Evolutionary conservation across 2,888 invertebrate species (phyloP).

Genomic region (Sylvicola cinctus): DNA sequence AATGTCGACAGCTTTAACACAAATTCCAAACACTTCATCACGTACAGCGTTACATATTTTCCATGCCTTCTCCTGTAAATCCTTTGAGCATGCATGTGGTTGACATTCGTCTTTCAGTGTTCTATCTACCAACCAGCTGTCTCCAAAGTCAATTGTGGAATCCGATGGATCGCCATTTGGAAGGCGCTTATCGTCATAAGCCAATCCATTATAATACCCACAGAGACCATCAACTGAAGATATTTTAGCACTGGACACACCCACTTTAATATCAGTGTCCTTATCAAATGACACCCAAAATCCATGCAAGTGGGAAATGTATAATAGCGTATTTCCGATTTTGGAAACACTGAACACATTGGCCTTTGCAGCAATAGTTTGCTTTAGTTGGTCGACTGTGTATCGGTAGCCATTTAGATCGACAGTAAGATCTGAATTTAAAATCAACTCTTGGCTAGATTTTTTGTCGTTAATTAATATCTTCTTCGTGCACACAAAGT

Average conservation of each 20-base stretch:
- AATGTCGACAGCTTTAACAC: constrained; percentile 38
- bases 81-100: constrained; percentile 35
- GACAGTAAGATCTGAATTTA: constrained; percentile 38
- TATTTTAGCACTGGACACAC: constrained; percentile 38
- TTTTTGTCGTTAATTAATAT: constrained; percentile 36
- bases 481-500: constrained; percentile 34
- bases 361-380: constrained; percentile 18
- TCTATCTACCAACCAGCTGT: constrained; percentile 44
- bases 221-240: constrained; percentile 58
- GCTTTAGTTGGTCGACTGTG: constrained; percentile 19
- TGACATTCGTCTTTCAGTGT: constrained; percentile 31
- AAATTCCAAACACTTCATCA: constrained; percentile 41
- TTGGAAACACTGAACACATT: constrained; percentile 41
- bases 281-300: constrained; percentile 53
- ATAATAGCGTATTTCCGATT: constrained; percentile 45
- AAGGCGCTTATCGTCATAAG: constrained; percentile 44
- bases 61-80: constrained; percentile 41
- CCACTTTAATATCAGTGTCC: constrained; percentile 47
- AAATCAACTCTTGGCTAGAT: constrained; percentile 28
- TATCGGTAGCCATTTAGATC: constrained; percentile 43
- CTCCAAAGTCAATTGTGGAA: constrained; percentile 49
- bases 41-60: constrained; percentile 45
- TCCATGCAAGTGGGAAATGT: constrained; percentile 46
- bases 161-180: constrained; percentile 42
- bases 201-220: constrained; percentile 48